Conservation (phyloP, 2,888 invertebrate genomes). For the Neoitamus cyanurus region DNA sequence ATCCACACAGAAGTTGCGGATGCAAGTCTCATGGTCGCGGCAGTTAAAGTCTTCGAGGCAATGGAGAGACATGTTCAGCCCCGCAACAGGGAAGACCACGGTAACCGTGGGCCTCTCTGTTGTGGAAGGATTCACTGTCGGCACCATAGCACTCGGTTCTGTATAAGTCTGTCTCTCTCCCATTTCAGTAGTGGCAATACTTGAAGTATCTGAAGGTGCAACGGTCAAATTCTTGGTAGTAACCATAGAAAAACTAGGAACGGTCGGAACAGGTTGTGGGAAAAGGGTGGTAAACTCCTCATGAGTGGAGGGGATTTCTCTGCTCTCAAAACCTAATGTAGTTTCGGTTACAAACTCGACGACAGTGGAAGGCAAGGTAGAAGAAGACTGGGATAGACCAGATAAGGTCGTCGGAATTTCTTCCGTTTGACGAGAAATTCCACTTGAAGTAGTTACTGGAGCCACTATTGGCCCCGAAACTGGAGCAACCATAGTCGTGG, state of each 20-base stretch:
- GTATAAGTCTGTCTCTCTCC: background rate
- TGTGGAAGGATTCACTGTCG: background rate
- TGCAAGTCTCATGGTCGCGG: constrained; percentile 66
- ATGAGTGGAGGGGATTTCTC: background rate
- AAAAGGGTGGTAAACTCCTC: background rate
- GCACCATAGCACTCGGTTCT: background rate
- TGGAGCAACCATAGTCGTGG: no score
- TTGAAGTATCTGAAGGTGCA: background rate
- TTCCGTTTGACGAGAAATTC: no score
- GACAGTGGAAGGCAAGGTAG: background rate
- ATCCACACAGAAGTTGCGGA: constrained; percentile 67
- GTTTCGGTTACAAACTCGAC: background rate
- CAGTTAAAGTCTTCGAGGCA: constrained; percentile 65
- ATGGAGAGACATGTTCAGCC: constrained; percentile 50
- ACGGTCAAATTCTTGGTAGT: background rate
- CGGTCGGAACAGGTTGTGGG: background rate
- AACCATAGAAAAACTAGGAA: background rate
- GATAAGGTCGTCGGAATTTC: background rate
- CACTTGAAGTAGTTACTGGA: no score
- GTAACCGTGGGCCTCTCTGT: background rate
- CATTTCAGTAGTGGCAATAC: background rate
- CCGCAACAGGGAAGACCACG: background rate
- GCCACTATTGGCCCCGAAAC: background rate
- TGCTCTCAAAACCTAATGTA: background rate
- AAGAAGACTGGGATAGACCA: background rate